phyloP scores from a whole-genome alignment of 2,113 vertebrate genomes.

The Periophthalmodon schlosseri region DNA sequence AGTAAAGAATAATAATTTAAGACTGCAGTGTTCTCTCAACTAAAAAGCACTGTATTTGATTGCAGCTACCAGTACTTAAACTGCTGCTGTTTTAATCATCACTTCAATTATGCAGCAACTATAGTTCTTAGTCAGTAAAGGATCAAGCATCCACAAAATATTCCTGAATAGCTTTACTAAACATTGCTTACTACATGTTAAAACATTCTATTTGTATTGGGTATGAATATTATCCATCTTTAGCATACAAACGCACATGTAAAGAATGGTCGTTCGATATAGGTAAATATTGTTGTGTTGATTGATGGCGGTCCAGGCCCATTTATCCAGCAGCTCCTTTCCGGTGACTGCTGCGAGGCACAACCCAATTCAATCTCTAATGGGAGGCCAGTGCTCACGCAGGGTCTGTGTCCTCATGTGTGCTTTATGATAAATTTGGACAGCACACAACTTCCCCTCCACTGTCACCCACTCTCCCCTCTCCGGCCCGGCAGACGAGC shows the following conservation, averaged over 20 bases:
- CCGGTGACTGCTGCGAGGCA: conserved; percentile 37
- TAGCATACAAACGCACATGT: not conserved
- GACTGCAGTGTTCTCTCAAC: too few relatives aligned
- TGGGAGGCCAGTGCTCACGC: conserved; percentile 41
- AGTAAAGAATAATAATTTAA: too few relatives aligned
- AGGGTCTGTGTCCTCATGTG: conserved; percentile 38
- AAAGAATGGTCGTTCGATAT: conserved; percentile 4
- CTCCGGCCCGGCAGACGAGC: conserved; percentile 62
- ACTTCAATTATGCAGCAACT: not conserved
- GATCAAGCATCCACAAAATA: too few relatives aligned
- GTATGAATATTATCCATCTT: not conserved
- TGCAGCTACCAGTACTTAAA: not conserved
- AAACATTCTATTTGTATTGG: not conserved
- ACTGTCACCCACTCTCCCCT: conserved; percentile 55
- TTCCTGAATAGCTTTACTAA: too few relatives aligned
- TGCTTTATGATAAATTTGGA: conserved; percentile 69
- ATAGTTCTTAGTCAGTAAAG: not conserved
- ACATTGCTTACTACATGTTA: too few relatives aligned
- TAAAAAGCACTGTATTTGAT: too few relatives aligned
- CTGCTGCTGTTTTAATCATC: not conserved
- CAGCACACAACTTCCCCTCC: conserved; percentile 59
- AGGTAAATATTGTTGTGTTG: conserved; percentile 36
- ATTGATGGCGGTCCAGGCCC: conserved; percentile 38
- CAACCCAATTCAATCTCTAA: conserved; percentile 51
- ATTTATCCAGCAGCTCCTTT: conserved; percentile 44